phyloP scores from a whole-genome alignment of 2,113 vertebrate species.

The Etheostoma spectabile region DNA sequence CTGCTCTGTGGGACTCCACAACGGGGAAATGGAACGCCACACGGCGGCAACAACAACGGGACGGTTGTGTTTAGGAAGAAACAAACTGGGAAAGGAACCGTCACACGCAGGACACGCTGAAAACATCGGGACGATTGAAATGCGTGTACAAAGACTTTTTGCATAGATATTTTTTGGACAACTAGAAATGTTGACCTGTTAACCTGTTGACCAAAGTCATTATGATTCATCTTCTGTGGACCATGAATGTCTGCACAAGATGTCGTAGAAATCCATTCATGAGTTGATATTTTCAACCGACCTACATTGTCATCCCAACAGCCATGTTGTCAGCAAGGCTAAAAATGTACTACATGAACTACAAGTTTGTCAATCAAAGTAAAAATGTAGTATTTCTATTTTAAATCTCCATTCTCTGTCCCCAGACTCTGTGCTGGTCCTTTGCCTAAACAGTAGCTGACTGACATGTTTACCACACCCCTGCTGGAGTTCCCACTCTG shows the following conservation, averaged over 20 bases:
- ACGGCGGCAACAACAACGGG: too few species aligned
- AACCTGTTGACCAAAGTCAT: background rate
- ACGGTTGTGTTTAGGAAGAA: too few species aligned
- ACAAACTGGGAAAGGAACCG: too few species aligned
- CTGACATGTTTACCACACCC: conserved; percentile 33
- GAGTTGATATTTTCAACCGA: background rate
- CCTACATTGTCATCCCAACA: background rate
- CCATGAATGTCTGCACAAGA: background rate
- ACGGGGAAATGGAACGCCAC: too few species aligned
- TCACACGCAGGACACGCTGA: too few species aligned
- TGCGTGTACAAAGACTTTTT: background rate
- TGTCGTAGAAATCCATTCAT: background rate
- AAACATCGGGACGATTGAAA: too few species aligned
- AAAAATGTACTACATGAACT: background rate
- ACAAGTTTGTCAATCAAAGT: background rate
- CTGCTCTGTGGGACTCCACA: too few species aligned
- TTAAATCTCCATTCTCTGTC: background rate
- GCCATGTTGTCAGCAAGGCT: too few species aligned
- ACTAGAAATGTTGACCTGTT: background rate
- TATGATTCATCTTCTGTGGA: background rate
- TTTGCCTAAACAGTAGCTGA: conserved; percentile 34
- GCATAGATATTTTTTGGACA: background rate
- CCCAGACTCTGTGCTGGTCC: background rate
- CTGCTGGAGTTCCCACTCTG: conserved; percentile 36
- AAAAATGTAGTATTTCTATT: background rate